Evolutionary conservation across 1,140 invertebrate species (phyloP), one percentile per base, ranked within the genome.

Genomic region (Hesperophylax magnus): DNA sequence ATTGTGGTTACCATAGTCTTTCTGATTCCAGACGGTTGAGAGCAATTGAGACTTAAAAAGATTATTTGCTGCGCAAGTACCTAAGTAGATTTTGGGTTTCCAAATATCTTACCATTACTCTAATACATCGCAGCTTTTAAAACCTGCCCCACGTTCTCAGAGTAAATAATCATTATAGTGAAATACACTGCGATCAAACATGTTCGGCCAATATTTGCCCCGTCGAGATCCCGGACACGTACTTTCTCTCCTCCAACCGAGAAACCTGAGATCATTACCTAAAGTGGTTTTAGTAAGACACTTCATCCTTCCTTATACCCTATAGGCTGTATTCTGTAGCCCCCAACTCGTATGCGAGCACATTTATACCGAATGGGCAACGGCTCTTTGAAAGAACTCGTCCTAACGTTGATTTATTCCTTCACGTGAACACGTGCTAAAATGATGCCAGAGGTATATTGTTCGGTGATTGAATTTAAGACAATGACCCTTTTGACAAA

Each of bases 281-380:
- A 82, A 75, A 82, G 81, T 82, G 81, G 81, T 75, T 69, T 65
- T 52, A 20, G 52, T 58, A 77, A 82, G 77, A 82, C 78, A 71
- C 78, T 47, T 11, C 39, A 0, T 8, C 11, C 39, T 47, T 47
- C 39, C 39, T 7, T 34, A 34, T 8, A 34, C 8, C 1, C 34
- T 34, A 8, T 27, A 27, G 27, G 2, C 27, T 27, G 5, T 27
- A 27, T 6, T 6, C 34, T 8, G 34, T 34, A 8, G 3, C 11
- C 39, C 14, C 11, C 39, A 47, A 47, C 39, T 82, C 52, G 56
- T 75, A 76, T 65, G n/a, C n/a, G n/a, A n/a, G n/a, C n/a, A 79
- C 76, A 80, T 80, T 80, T 80, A 74, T 72, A 77, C 27, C 20
- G 34, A 71, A 56, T 58, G 61, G 39, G n/a, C 78, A 34, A 7